Base-by-base conservation (phyloP, 2,797 vertebrate genomes). In the Ambastaia sidthimunki region DNA sequence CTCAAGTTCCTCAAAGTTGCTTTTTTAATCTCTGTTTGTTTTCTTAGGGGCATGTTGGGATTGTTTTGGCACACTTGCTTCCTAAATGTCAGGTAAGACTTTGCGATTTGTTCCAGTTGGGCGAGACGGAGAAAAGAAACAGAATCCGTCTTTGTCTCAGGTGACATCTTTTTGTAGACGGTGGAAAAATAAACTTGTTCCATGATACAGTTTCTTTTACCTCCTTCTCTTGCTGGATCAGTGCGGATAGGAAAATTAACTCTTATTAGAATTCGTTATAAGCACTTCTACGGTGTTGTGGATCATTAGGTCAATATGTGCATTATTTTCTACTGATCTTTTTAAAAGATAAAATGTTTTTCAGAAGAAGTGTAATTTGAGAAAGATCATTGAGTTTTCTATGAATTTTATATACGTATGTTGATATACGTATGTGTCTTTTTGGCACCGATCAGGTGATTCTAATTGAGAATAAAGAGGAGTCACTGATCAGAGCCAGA, bases 401-500 rank as follows among this genome's bases (percentile, higher is more conserved):
- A n/a, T 55, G 63, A 7, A 11, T 31, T 41, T 23, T 11, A 25
- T 52, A 19, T 47, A 9, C 0, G 9, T 9, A 23, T 19, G 18
- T 1, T 60, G 15, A 65, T 54, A n/a, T n/a, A n/a, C n/a, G n/a
- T n/a, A 28, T 54, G 11, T 66, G 4, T 3, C 0, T 72, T 66
- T 69, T 65, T 77, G 65, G 19, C n/a, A 21, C 23, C 47, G 85
- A 88, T 31, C 86, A 99, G 98, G 93, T 99, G 83, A 85, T 94
- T 73, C 94, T 99, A 68, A 95, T 99, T 83, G 98, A 99, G 92
- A 99, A 99, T 90, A 99, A 99, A 89, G 98, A 98, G 73, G 92
- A 98, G 85, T 99, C 98, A 55, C 89, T 99, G 88, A 82, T 96
- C 19, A 93, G 95, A 87, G 98, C 97, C 25, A 95, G 95, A 90